Evolutionary conservation across 2,888 invertebrate species (phyloP).

Genomic region (Linnaemya vulpina): DNA sequence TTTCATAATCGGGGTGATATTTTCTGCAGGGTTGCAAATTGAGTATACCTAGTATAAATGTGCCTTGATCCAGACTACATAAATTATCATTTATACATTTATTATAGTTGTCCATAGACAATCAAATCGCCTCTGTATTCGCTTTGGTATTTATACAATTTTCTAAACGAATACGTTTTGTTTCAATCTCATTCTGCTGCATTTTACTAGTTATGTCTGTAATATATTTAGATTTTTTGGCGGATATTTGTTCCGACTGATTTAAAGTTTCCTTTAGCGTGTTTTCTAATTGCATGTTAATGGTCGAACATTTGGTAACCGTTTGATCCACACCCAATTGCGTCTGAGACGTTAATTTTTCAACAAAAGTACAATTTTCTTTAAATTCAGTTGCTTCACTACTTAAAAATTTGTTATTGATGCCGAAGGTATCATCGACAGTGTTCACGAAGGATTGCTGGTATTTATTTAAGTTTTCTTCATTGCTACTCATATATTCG

Average conservation of each 20-base stretch:
- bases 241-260: constrained; percentile 65
- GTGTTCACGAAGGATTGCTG: constrained; percentile 19
- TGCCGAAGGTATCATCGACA: not conserved
- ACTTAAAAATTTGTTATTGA: constrained; percentile 37
- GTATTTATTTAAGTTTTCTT: constrained; percentile 31
- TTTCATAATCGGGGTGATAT: too few species aligned
- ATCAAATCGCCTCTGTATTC: constrained; percentile 63
- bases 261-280: constrained; percentile 72
- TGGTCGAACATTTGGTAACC: constrained; percentile 74
- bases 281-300: constrained; percentile 75
- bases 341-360: constrained; percentile 43
- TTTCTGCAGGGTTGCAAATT: too few species aligned
- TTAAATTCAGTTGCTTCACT: constrained; percentile 13
- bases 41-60: too few species aligned
- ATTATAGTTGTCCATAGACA: constrained; percentile 72
- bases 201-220: constrained; percentile 69
- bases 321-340: constrained; percentile 73
- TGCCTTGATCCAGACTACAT: constrained; percentile 78
- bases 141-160: constrained; percentile 53
- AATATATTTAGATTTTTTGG: constrained; percentile 62
- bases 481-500: constrained; percentile 9
- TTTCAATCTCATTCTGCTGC: constrained; percentile 68
- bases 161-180: constrained; percentile 71
- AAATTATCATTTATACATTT: constrained; percentile 74
- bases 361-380: constrained; percentile 48